Conservation (phyloP, 92 coral and sea anemone species). For the Parazoanthus swiftii region DNA sequence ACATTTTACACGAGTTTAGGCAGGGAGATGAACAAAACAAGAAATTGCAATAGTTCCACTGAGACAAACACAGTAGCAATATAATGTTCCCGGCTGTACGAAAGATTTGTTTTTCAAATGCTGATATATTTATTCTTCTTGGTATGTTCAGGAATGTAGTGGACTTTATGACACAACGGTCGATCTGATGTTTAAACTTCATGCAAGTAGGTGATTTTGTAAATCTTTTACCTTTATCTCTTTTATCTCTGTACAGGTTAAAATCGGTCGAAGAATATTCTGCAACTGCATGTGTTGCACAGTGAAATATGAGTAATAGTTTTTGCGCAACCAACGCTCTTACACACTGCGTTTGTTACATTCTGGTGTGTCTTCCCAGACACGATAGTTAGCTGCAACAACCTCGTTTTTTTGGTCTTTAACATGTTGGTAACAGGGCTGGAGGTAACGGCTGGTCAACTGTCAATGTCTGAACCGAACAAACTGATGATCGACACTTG, state of each 20-base stretch:
- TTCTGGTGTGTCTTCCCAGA: too few relatives aligned
- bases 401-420: too few relatives aligned
- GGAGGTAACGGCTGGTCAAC: too few relatives aligned
- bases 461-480: too few relatives aligned
- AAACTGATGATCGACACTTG: too few relatives aligned
- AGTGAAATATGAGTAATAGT: not conserved
- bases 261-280: not conserved
- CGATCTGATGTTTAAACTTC: conserved; percentile 90
- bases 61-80: not conserved
- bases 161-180: conserved; percentile 85
- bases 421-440: too few relatives aligned
- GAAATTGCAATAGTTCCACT: too few relatives aligned
- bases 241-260: not conserved
- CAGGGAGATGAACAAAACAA: too few relatives aligned
- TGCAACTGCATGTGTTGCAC: not conserved
- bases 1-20: too few relatives aligned
- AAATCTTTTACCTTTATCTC: not conserved
- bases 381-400: too few relatives aligned
- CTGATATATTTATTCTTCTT: not conserved
- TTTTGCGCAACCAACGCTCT: not conserved
- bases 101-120: not conserved
- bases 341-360: not conserved
- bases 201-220: conserved; percentile 73
- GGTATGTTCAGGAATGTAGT: conserved; percentile 80
- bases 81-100: too few relatives aligned